phyloP scores from a whole-genome alignment of 2,797 vertebrate genomes.

The Periophthalmus magnuspinnatus region DNA sequence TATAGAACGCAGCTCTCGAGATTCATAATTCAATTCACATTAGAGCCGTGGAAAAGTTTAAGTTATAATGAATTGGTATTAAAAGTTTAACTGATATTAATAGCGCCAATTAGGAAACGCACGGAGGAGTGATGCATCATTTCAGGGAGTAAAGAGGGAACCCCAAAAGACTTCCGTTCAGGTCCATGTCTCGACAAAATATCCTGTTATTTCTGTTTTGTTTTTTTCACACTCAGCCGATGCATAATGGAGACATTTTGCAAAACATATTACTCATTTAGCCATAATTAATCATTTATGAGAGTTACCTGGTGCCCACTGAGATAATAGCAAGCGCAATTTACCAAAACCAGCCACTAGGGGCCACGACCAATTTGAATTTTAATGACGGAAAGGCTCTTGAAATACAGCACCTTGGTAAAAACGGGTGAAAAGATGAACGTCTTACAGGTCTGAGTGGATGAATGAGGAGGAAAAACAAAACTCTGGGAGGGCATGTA shows the following conservation, averaged over 20 bases:
- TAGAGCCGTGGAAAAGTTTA: constrained; percentile 68
- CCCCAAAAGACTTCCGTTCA: constrained; percentile 50
- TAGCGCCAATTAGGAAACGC: constrained; percentile 75
- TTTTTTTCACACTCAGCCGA: not conserved
- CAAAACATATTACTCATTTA: not conserved
- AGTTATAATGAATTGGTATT: constrained; percentile 82
- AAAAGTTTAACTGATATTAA: constrained; percentile 84
- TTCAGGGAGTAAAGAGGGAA: constrained; percentile 64
- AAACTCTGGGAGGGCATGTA: too few species aligned
- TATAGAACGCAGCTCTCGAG: constrained; percentile 76
- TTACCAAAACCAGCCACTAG: not conserved
- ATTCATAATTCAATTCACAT: constrained; percentile 79
- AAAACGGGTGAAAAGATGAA: too few species aligned
- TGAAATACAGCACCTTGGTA: too few species aligned
- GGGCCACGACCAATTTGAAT: too few species aligned
- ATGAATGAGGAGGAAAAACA: too few species aligned
- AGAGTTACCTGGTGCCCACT: not conserved
- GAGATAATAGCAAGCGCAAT: not conserved
- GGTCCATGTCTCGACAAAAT: constrained; percentile 24
- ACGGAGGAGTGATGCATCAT: constrained; percentile 71
- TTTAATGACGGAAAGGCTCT: too few species aligned
- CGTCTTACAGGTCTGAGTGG: too few species aligned
- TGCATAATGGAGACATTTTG: not conserved
- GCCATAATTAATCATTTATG: not conserved
- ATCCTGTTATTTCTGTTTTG: too few species aligned